Evolutionary conservation across 2,888 invertebrate species (phyloP).

Genomic region (Netelia virgata): DNA sequence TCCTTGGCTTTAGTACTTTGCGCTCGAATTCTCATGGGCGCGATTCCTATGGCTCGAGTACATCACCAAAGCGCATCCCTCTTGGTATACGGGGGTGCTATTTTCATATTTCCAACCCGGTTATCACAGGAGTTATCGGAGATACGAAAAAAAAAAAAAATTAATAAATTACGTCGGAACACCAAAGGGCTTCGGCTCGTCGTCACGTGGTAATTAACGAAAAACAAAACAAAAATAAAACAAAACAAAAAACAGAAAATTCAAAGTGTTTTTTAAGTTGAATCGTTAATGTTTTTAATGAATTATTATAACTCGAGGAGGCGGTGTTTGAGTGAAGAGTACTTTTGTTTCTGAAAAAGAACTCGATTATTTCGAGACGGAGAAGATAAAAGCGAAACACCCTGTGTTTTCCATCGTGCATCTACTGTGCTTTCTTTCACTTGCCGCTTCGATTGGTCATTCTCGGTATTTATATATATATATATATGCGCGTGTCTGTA

Average conservation of each 20-base stretch:
- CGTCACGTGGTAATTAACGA: too few species aligned
- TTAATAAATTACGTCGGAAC: neutral
- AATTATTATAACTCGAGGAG: too few species aligned
- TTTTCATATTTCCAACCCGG: neutral
- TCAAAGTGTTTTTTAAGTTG: too few species aligned
- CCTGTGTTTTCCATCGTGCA: slow-evolving; percentile 31
- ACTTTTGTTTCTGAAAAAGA: neutral
- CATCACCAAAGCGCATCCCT: neutral
- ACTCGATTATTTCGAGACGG: neutral
- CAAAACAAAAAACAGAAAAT: too few species aligned
- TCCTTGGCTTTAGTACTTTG: slow-evolving; percentile 52
- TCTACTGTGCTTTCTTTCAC: slow-evolving; percentile 32
- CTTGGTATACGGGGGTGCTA: neutral
- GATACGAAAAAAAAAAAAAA: neutral
- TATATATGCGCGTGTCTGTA: neutral
- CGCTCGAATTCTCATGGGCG: neutral
- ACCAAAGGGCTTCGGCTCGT: too few species aligned
- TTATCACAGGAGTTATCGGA: neutral
- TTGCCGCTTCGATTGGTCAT: slow-evolving; percentile 81
- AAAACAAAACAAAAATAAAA: too few species aligned
- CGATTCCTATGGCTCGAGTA: neutral
- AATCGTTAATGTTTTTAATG: too few species aligned
- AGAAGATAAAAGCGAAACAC: neutral
- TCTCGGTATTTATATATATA: slow-evolving; percentile 59
- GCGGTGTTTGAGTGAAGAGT: neutral